Conservation (phyloP, 92 coral and sea anemone genomes). For the Virgularia gustaviana region DNA sequence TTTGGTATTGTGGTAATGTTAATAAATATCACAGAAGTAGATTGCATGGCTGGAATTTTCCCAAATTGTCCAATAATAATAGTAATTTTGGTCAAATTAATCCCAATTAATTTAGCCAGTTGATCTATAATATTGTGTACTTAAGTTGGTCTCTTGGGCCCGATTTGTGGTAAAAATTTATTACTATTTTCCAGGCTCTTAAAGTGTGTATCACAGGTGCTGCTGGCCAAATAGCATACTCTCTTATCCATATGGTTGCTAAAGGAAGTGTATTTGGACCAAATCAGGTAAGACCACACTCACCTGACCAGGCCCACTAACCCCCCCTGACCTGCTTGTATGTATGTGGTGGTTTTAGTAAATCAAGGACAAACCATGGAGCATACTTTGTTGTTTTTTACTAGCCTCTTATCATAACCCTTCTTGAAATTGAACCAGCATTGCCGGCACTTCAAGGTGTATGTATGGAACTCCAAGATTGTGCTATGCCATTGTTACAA, state of each 20-base stretch:
- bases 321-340: neutral
- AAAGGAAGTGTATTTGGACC: conserved; percentile 94
- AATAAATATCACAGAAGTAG: too few species aligned
- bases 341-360: neutral
- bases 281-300: conserved; percentile 65
- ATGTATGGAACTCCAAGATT: conserved; percentile 90
- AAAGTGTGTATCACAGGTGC: conserved; percentile 92
- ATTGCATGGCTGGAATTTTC: too few species aligned
- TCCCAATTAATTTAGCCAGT: too few species aligned
- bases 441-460: conserved; percentile 77
- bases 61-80: too few species aligned
- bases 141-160: too few species aligned
- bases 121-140: too few species aligned
- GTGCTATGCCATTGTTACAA: conserved; percentile 84
- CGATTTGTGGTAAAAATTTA: too few species aligned
- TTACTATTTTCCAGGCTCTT: too few species aligned
- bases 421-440: conserved; percentile 87
- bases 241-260: conserved; percentile 79
- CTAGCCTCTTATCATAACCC: conserved; percentile 71
- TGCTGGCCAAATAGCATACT: conserved; percentile 98
- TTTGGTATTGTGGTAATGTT: too few species aligned
- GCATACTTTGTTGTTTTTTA: neutral
- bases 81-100: too few species aligned
- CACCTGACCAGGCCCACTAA: neutral
- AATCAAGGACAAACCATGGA: neutral